These are phyloP conservation scores for Anguilla megastoma DNA, from an alignment of 2,797 vertebrate species.

Conservation along the genomic window DNA sequence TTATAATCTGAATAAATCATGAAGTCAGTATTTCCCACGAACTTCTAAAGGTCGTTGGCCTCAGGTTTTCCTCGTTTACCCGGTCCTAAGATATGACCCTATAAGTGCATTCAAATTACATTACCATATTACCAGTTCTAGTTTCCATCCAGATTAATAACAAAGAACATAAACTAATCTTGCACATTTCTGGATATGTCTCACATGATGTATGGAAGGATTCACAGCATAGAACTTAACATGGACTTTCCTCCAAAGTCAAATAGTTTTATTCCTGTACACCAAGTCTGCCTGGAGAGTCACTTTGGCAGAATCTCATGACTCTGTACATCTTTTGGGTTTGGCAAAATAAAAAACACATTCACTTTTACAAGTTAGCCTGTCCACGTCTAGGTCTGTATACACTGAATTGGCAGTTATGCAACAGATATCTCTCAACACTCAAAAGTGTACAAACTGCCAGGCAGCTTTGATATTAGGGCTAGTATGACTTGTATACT, in stretches of 20 bases:
- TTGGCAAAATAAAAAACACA: no score
- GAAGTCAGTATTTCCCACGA: not conserved
- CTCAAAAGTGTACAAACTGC: not conserved
- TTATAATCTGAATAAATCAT: not conserved
- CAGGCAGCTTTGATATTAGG: not conserved
- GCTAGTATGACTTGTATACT: not conserved
- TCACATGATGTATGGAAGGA: not conserved
- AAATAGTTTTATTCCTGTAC: not conserved
- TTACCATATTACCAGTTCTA: not conserved
- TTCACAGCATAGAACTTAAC: not conserved
- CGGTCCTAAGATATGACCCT: not conserved
- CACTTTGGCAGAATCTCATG: not conserved
- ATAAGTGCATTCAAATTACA: not conserved
- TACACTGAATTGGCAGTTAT: not conserved
- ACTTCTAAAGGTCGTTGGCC: not conserved
- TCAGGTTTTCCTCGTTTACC: not conserved
- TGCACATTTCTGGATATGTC: not conserved
- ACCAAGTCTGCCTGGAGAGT: not conserved
- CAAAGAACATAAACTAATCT: not conserved
- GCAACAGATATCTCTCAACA: not conserved
- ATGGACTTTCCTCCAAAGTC: not conserved
- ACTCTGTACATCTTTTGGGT: not conserved
- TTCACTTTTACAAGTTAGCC: no score
- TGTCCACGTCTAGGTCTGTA: no score
- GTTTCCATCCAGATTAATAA: not conserved